A percentile compares a stretch with the other conserved stretches of the same genome.
phyloP scores from a whole-genome alignment of 2,888 invertebrate genomes.

The Malthinus seriepunctatus region DNA sequence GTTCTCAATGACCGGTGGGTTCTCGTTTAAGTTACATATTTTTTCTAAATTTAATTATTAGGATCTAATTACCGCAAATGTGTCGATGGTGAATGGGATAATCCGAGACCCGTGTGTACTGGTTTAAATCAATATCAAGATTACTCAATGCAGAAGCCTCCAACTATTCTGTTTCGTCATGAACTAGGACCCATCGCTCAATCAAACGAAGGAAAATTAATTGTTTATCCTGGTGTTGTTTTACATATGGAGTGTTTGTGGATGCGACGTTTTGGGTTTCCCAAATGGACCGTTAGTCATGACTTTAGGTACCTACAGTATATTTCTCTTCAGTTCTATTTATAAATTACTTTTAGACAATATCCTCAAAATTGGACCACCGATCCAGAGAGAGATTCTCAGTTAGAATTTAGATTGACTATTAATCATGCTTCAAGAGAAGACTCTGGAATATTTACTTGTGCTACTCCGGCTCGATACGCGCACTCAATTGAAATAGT shows the following conservation, averaged over 20 bases:
- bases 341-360: conserved; percentile 53
- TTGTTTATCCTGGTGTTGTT: conserved; percentile 84
- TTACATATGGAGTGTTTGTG: conserved; percentile 88
- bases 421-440: conserved; percentile 80
- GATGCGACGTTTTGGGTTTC: conserved; percentile 83
- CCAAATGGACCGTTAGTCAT: conserved; percentile 80
- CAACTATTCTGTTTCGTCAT: conserved; percentile 81
- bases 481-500: conserved; percentile 79
- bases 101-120: conserved; percentile 74
- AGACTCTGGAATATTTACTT: conserved; percentile 83
- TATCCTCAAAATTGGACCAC: conserved; percentile 83
- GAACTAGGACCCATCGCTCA: conserved; percentile 84
- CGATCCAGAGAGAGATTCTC: conserved; percentile 77
- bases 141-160: conserved; percentile 85
- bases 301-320: conserved; percentile 58
- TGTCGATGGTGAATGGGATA: conserved; percentile 80
- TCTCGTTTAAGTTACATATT: neutral
- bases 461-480: conserved; percentile 83
- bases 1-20: conserved; percentile 67
- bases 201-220: conserved; percentile 81
- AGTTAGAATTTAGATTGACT: conserved; percentile 78
- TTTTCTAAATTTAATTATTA: conserved; percentile 52
- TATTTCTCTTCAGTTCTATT: conserved; percentile 4
- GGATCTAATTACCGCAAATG: conserved; percentile 75
- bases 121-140: conserved; percentile 86